Percentiles rank a stretch among this genome's conserved stretches.
These are phyloP conservation scores for Chaetogeoica ovagalla DNA, from an alignment of 2,888 invertebrate genomes.

Conservation along the genomic window DNA sequence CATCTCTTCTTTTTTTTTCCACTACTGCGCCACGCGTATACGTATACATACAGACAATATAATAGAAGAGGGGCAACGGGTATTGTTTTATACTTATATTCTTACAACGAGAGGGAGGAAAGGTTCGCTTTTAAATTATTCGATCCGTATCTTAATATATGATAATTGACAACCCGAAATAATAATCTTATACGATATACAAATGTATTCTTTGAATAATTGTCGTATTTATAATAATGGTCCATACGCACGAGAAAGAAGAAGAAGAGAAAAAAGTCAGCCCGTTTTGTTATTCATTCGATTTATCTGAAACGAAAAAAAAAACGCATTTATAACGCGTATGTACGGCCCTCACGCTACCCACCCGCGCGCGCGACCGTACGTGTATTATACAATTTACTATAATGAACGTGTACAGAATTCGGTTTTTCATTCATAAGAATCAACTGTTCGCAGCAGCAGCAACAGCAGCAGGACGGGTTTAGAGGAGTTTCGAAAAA, in stretches of 20 bases:
- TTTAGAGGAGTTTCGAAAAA: constrained; percentile 26
- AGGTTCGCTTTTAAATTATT: constrained; percentile 34
- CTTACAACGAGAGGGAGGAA: background rate
- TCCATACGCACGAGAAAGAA: background rate
- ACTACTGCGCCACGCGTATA: background rate
- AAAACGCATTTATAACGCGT: constrained; percentile 29
- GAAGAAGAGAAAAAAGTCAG: background rate
- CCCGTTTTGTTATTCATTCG: constrained; percentile 37
- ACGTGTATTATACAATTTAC: constrained; percentile 15
- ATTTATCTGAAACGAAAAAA: constrained; percentile 32
- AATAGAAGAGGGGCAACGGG: background rate
- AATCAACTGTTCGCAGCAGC: background rate
- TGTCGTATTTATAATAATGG: constrained; percentile 32
- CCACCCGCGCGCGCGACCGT: too few relatives aligned
- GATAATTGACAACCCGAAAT: constrained; percentile 45
- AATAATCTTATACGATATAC: background rate
- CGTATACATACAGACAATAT: background rate
- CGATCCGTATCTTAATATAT: constrained; percentile 50
- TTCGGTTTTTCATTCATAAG: constrained; percentile 48
- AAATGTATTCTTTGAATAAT: constrained; percentile 25
- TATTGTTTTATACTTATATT: constrained; percentile 19
- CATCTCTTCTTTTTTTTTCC: background rate
- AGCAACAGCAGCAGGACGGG: constrained; percentile 7
- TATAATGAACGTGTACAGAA: constrained; percentile 38
- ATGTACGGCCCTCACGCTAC: background rate